Evolutionary conservation across 35 echinoderm and acorn worm genomes (phyloP), one percentile per base, ranked within the genome.

Genomic region (Heliocidaris tuberculata): DNA sequence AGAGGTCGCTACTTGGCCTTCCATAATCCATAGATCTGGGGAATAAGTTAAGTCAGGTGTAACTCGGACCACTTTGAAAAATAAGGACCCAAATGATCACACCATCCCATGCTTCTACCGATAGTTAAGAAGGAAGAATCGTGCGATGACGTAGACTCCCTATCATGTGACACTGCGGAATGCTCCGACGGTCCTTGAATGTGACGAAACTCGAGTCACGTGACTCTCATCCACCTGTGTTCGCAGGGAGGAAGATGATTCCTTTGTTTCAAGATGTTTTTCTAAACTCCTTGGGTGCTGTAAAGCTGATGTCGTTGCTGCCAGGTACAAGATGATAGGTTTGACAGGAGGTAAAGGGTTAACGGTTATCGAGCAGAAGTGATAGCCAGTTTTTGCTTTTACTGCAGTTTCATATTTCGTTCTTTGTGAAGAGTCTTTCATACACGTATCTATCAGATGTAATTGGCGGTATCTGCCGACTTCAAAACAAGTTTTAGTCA

Each of bases 251-350:
- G 65, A 78, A 78, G 65, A 78, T 78, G 65, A 78, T 78, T 78
- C 65, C 65, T 78, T 78, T 78, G 65, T 78, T 78, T 78, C 65
- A 78, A 78, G 65, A 78, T 78, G 65, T 78, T 78, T 78, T 27
- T 78, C 21, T 78, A n/a, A 78, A 78, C 65, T 78, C 65, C 65
- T 21, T 27, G 27, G 65, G 65, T 27, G 15, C 15, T 78, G 17
- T 78, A 19, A 78, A 78, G 7, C 27, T 78, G 65, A 78, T 78
- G 19, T 7, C 65, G 5, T n/a, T 78, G 65, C 65, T 17, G 27
- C 27, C 27, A 78, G n/a, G 27, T 78, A n/a, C 19, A 78, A 7
- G 21, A 24, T n/a, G 4, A n/a, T 78, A 78, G 52, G 52, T 56
- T 56, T 56, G 52, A 56, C 52, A 15, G 52, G 52, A 56, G 65